Percentiles rank a stretch among this genome's conserved stretches.
Evolutionary conservation across 2,888 invertebrate species (phyloP).

Genomic region (Metacarcinus magister): DNA sequence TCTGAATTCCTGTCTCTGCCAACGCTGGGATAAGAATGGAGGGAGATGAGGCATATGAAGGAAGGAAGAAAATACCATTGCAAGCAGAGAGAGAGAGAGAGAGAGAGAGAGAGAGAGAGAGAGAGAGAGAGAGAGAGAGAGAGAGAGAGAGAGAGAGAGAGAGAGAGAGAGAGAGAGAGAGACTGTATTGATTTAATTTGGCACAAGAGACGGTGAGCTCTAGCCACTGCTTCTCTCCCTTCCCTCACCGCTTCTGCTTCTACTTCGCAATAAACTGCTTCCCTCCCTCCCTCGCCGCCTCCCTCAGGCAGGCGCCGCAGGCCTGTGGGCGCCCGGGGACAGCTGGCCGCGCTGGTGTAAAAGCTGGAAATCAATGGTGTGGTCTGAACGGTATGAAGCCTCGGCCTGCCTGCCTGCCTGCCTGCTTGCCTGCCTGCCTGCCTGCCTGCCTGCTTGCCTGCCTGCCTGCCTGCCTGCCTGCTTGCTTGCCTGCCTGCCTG

Average conservation of each 20-base stretch:
- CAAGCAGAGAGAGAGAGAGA: conserved; percentile 57
- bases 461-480: not conserved
- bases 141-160: conserved; percentile 56
- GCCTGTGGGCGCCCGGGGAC: conserved; percentile 18
- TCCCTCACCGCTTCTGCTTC: conserved; percentile 48
- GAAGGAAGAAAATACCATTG: conserved; percentile 36
- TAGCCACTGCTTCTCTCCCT: conserved; percentile 45
- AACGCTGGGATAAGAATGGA: not conserved
- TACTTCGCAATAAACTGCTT: not conserved
- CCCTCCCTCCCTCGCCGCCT: not conserved
- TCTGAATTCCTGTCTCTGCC: not conserved
- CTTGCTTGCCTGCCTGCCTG: not conserved
- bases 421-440: conserved; percentile 13
- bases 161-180: conserved; percentile 53
- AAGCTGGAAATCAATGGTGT: conserved; percentile 62
- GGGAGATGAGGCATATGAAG: conserved; percentile 19
- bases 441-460: no score
- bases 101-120: conserved; percentile 56
- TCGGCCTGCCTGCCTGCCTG: conserved; percentile 4
- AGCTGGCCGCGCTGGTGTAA: not conserved
- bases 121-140: conserved; percentile 46
- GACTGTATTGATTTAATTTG: conserved; percentile 74
- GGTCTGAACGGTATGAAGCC: conserved; percentile 30
- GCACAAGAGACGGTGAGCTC: conserved; percentile 46
- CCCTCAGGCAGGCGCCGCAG: not conserved